Conservation (phyloP, 1,140 invertebrate genomes). For the Brachionus manjavacas region DNA sequence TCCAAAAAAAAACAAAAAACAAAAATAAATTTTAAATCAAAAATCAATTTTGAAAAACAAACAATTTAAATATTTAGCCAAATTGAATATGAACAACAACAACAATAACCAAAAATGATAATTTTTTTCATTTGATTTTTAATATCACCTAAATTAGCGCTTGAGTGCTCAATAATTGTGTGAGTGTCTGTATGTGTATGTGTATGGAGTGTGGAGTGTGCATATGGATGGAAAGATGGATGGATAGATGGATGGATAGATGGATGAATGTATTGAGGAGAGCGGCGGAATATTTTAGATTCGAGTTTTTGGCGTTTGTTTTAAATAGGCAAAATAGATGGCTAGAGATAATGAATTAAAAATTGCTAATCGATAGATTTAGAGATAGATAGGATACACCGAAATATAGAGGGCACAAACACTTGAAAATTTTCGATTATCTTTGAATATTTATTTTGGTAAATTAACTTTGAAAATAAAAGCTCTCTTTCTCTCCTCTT, state of each 20-base stretch:
- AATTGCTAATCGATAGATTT: neutral
- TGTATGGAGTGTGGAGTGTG: too few species aligned
- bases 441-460: constrained; percentile 24
- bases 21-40: neutral
- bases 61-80: neutral
- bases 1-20: neutral
- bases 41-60: constrained; percentile 1
- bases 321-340: neutral
- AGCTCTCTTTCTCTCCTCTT: neutral
- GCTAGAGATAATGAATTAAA: neutral
- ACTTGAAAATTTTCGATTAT: constrained; percentile 17
- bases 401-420: neutral
- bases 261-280: neutral
- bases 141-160: neutral
- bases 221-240: neutral
- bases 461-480: constrained; percentile 27
- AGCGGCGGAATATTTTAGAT: neutral
- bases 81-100: neutral
- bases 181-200: neutral
- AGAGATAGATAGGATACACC: neutral
- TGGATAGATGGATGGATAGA: neutral
- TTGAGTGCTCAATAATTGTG: neutral
- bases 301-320: neutral
- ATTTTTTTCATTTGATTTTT: neutral
- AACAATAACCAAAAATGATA: neutral